Base-by-base conservation (phyloP, 1,140 invertebrate species). In the Vollenhovia emeryi region DNA sequence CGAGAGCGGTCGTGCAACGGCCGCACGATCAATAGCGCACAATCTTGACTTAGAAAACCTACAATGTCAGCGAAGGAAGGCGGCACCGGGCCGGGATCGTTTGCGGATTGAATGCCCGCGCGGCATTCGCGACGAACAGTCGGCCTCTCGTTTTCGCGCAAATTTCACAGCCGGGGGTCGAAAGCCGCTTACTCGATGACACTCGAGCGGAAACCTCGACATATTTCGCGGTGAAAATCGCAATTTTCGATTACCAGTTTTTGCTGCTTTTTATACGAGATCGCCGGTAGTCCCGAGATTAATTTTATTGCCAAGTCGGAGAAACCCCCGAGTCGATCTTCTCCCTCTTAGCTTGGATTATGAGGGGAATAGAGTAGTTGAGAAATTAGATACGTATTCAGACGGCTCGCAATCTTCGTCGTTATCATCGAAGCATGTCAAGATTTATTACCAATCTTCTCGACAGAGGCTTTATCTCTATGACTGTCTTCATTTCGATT, bases 41-140 rank as follows among this genome's bases (percentile, higher is more conserved):
- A 94, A 94, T 94, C 93, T 94, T 93, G 92, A 93, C 93, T 93
- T 80, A 82, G 87, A 91, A 91, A 92, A 93, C 68, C 85, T 91
- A 91, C 89, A 86, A 85, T 90, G 90, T 92, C 90, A 93, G 92
- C 91, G 86, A 43, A 24, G 24, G 24, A 33, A 75, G 30, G 18
- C 52, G 15, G 9, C 27, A 78, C 18, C 33, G n/a, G 21, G 73
- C 43, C 62, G 43, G 50, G 59, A 75, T 60, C 57, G 55, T 59
- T 68, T 33, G 62, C 43, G 48, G 43, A 24, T 48, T 48, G 18
- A 43, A 30, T 30, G 83, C 64, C 24, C 45, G 62, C 45, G 62
- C 21, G 36, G 9, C 13, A 59, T 50, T 64, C 33, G 59, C 24
- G 30, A 45, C 59, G 13, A 48, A 18, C 11, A 33, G 27, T 52